Conservation (phyloP, 2,797 vertebrate genomes). For the Hemibagrus guttatus region DNA sequence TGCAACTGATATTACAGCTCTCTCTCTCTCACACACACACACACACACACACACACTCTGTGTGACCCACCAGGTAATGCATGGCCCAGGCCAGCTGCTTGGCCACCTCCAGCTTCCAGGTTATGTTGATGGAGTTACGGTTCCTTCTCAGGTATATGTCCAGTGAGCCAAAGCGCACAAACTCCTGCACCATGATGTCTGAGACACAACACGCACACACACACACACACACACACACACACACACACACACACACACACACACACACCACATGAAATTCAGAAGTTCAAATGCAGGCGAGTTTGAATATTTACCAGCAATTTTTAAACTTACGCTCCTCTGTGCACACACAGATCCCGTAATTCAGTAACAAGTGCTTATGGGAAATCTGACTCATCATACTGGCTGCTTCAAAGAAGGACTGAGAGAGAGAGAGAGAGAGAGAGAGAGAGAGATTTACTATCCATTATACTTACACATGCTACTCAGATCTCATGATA, state of each 20-base stretch:
- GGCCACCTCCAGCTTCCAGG: conserved; percentile 97
- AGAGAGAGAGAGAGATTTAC: conserved; percentile 1
- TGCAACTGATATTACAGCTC: not conserved
- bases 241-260: not conserved
- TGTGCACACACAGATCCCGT: conserved; percentile 92
- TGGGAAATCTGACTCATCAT: conserved; percentile 99
- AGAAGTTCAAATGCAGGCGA: not conserved
- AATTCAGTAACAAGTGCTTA: conserved; percentile 93
- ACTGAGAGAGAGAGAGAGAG: conserved; percentile 69
- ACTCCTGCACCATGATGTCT: conserved; percentile 98
- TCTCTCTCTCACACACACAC: not conserved
- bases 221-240: conserved; percentile 4
- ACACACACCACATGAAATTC: not conserved
- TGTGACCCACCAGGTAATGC: conserved; percentile 89
- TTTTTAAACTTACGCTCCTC: conserved; percentile 89
- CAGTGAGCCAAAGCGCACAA: conserved; percentile 92
- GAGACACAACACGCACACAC: conserved; percentile 36
- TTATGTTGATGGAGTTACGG: conserved; percentile 87
- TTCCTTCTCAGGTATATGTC: conserved; percentile 95
- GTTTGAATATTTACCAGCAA: not conserved
- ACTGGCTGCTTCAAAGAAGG: conserved; percentile 97
- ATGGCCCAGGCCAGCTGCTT: conserved; percentile 97
- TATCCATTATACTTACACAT: not conserved
- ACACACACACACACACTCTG: not conserved
- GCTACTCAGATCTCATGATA: not conserved